Evolutionary conservation across 2,797 vertebrate genomes (phyloP), one percentile per base, ranked within the genome.

Genomic region (Aythya fuligula): DNA sequence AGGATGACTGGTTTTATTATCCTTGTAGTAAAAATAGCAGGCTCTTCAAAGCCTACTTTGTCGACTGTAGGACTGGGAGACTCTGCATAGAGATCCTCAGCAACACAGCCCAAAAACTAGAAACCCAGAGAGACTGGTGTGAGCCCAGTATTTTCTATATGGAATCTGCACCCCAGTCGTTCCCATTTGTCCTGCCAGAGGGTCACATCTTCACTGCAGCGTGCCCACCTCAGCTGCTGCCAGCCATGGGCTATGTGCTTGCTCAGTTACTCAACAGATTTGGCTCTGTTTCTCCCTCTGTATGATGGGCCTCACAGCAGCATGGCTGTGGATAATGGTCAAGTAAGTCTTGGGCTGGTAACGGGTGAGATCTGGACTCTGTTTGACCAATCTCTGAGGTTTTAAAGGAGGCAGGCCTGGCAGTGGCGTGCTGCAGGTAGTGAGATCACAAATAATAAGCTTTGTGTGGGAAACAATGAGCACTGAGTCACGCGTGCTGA

Each of bases 241-340:
- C 30, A 57, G 62, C 32, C 14, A 2, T 1, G 1, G 0, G 0
- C 18, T 62, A 5, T 1, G 0, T 1, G 1, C 24, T 57, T 0
- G 0, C 9, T 57, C 28, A 4, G 30, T 30, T 45, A 5, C 54
- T 34, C 4, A 10, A 2, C 17, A 69, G 39, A 8, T 4, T 7
- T 1, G 0, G 3, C 54, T 58, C 67, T 1, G 0, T 58, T 18
- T 58, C 34, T 34, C 11, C 38, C 11, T 67, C 28, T 1, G 0
- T n/a, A 10, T 3, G 4, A 20, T 0, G 6, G 14, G 5, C 56
- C 16, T 47, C 45, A 38, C 15, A 38, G 67, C 51, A 39, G 36
- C 0, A 0, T 57, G 64, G 20, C 75, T 79, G 57, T 28, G 20
- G 5, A 32, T 10, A 45, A 34, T 6, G 21, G 13, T 74, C 36